Percentiles rank a stretch among this genome's conserved stretches.
Evolutionary conservation across 53 echinoderm and acorn worm genomes (phyloP).

Genomic region (Paracentrotus lividus): DNA sequence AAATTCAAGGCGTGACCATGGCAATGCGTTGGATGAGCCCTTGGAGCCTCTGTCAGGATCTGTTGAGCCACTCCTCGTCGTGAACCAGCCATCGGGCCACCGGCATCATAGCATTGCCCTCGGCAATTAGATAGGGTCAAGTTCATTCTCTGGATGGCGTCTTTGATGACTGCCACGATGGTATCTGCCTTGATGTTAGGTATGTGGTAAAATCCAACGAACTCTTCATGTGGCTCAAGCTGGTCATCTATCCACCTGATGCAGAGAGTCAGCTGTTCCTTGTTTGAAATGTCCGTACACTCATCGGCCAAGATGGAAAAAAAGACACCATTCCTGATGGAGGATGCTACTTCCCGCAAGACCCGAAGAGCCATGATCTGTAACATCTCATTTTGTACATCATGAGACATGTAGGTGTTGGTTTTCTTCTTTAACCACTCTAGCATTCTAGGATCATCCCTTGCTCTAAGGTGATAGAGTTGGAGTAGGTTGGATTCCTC

Average conservation of each 20-base stretch:
- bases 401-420: constrained; percentile 27
- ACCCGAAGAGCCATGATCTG: constrained; percentile 22
- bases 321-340: constrained; percentile 5
- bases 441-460: neutral
- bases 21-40: constrained; percentile 31
- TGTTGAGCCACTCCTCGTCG: constrained; percentile 15
- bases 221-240: constrained; percentile 45
- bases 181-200: constrained; percentile 47
- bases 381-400: constrained; percentile 38
- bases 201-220: constrained; percentile 27
- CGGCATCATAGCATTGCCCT: constrained; percentile 50
- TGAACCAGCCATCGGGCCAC: constrained; percentile 17
- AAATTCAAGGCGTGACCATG: constrained; percentile 26
- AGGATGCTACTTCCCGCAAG: neutral
- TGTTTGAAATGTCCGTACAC: constrained; percentile 35
- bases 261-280: constrained; percentile 28
- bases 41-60: neutral
- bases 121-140: constrained; percentile 29
- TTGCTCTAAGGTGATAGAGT: constrained; percentile 16
- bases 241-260: constrained; percentile 22
- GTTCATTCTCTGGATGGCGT: neutral
- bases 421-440: constrained; percentile 49
- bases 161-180: constrained; percentile 22
- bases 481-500: constrained; percentile 1
- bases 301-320: constrained; percentile 52